Evolutionary conservation across 2,113 vertebrate species (phyloP).

Genomic region (Percopsis transmontana): DNA sequence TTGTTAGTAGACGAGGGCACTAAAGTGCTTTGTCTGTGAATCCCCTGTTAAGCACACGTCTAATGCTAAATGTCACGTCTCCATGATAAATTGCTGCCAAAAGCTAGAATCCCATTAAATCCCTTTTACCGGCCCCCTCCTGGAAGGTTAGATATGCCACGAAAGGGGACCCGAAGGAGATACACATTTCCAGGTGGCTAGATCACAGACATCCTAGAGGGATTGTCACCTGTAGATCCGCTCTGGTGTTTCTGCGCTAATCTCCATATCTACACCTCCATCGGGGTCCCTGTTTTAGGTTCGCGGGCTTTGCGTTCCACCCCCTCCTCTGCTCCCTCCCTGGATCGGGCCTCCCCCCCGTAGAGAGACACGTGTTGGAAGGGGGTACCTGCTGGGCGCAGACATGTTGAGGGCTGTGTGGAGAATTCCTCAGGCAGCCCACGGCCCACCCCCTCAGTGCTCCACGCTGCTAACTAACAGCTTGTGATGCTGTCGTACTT

Average conservation of each 20-base stretch:
- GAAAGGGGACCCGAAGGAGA: slow-evolving; percentile 39
- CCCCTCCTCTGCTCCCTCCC: slow-evolving; percentile 7
- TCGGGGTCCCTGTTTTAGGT: slow-evolving; percentile 23
- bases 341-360: slow-evolving; percentile 22
- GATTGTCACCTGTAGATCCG: slow-evolving; percentile 59
- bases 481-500: slow-evolving; percentile 49
- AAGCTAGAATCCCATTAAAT: slow-evolving; percentile 44
- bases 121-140: slow-evolving; percentile 17
- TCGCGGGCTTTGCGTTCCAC: slow-evolving; percentile 18
- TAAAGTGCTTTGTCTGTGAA: slow-evolving; percentile 47
- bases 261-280: slow-evolving; percentile 38
- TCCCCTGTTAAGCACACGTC: slow-evolving; percentile 40
- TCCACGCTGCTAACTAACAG: slow-evolving; percentile 27
- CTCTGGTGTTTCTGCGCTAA: slow-evolving; percentile 37
- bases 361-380: slow-evolving; percentile 52
- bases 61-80: slow-evolving; percentile 56
- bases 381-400: slow-evolving; percentile 61
- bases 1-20: slow-evolving; percentile 13
- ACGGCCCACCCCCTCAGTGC: slow-evolving; percentile 8
- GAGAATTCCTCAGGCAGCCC: slow-evolving; percentile 28
- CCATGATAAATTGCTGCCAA: slow-evolving; percentile 49
- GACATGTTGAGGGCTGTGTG: slow-evolving; percentile 42
- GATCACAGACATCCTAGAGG: slow-evolving; percentile 32
- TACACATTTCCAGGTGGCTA: slow-evolving; percentile 40
- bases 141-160: slow-evolving; percentile 37